These are phyloP conservation scores for mouse (Mus musculus) DNA, from an alignment of 2,113 vertebrate genomes.

Conservation along the genomic window GRCm39 chr13:116874001-116874500, in stretches of 20 bases:
- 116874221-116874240: not conserved
- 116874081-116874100: not conserved
- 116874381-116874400: not conserved
- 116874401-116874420: conserved; percentile 31
- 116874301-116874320: not conserved
- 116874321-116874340: not conserved
- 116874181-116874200: not conserved
- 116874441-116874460: not conserved
- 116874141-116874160: not conserved
- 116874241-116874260: not conserved
- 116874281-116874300: not conserved
- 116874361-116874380: not conserved
- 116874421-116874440: conserved; percentile 11
- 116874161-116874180: not conserved
- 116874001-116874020: not conserved
- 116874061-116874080: not conserved
- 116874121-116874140: not conserved
- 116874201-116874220: not conserved
- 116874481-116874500: not conserved
- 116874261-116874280: not conserved
- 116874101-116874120: conserved; percentile 24
- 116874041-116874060: not conserved
- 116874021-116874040: not conserved
- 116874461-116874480: no score
- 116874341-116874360: conserved; percentile 6